Evolutionary conservation across 2,888 invertebrate species (phyloP).

Genomic region (Alentia gelatinosa): DNA sequence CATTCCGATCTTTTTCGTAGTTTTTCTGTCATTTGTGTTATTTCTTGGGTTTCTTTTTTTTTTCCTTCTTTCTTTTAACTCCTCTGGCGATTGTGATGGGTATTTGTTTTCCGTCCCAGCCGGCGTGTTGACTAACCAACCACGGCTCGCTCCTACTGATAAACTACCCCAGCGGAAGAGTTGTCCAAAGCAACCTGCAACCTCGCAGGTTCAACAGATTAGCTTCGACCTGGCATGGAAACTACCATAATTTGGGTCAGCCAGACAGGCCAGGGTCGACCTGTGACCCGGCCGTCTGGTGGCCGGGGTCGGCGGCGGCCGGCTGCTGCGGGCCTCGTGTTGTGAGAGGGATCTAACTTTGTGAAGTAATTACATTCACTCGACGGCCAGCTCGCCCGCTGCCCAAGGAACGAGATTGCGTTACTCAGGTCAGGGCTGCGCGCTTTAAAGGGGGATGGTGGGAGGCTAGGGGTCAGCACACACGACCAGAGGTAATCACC

Average conservation of each 20-base stretch:
- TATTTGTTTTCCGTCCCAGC: too few species aligned
- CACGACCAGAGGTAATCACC: not conserved
- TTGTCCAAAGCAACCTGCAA: constrained; percentile 37
- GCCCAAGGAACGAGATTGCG: not conserved
- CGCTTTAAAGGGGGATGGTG: too few species aligned
- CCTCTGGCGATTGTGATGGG: too few species aligned
- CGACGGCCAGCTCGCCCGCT: not conserved
- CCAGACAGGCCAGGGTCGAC: constrained; percentile 1
- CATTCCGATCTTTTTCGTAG: too few species aligned
- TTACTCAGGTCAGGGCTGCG: not conserved
- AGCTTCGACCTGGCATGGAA: constrained; percentile 21
- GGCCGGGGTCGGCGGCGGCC: constrained; percentile 12
- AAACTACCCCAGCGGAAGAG: not conserved
- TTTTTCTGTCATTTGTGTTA: too few species aligned
- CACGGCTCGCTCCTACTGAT: too few species aligned
- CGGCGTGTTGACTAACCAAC: too few species aligned
- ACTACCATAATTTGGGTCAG: constrained; percentile 38
- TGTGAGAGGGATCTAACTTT: constrained; percentile 19
- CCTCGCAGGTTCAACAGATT: constrained; percentile 13
- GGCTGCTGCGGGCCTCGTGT: not conserved
- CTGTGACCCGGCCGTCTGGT: constrained; percentile 29
- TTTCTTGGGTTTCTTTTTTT: too few species aligned
- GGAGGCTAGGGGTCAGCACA: not conserved
- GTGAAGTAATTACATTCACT: constrained; percentile 19
- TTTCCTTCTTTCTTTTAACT: too few species aligned